Percentiles rank a stretch among this genome's conserved stretches.
Evolutionary conservation across 2,888 invertebrate species (phyloP).

Genomic region (Smittia aterrima): DNA sequence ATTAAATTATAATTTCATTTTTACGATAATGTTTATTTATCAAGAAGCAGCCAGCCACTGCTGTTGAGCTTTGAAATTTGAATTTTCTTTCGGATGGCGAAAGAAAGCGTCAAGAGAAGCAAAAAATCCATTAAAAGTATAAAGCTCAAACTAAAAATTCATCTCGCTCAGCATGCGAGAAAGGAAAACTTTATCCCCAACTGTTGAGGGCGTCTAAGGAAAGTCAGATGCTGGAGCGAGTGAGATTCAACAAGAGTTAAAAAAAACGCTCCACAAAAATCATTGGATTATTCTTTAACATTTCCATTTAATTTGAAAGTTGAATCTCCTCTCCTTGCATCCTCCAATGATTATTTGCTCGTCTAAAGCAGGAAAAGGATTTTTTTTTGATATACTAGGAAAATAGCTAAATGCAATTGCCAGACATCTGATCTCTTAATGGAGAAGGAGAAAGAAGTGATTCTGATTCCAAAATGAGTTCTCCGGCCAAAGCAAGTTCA

Average conservation of each 20-base stretch:
- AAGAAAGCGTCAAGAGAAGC: neutral
- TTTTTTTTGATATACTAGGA: neutral
- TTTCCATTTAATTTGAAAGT: conserved; percentile 40
- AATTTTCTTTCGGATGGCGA: conserved; percentile 20
- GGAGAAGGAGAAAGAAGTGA: neutral
- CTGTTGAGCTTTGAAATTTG: conserved; percentile 22
- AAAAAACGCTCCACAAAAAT: conserved; percentile 23
- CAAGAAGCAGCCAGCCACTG: conserved; percentile 4
- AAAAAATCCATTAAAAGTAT: conserved; percentile 34
- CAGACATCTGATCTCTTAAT: conserved; percentile 40
- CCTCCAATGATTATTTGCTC: neutral
- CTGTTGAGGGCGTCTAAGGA: neutral
- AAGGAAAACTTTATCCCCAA: conserved; percentile 4
- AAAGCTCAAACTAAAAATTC: neutral
- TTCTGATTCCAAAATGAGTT: too few species aligned
- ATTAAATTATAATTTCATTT: conserved; percentile 41
- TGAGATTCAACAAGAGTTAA: neutral
- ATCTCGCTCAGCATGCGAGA: conserved; percentile 11
- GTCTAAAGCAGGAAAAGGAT: neutral
- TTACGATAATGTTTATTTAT: conserved; percentile 41
- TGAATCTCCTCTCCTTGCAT: conserved; percentile 19
- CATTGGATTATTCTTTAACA: conserved; percentile 39
- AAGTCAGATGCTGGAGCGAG: neutral
- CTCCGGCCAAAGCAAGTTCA: too few species aligned
- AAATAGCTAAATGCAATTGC: conserved; percentile 32